Base-by-base conservation (phyloP, 1,140 invertebrate species). In the Amyelois transitella region DNA sequence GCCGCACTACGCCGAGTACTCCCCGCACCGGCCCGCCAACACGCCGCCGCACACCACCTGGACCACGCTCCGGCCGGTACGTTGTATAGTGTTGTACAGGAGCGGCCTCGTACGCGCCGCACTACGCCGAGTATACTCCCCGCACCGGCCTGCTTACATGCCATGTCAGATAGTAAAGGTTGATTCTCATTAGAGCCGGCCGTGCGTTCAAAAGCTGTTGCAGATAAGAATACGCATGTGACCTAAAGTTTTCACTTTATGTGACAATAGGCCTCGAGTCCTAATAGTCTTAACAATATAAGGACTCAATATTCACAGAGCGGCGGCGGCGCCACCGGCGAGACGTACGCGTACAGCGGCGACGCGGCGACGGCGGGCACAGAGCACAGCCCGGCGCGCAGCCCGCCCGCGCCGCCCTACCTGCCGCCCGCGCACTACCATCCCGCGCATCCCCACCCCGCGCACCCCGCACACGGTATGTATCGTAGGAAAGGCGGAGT, bases 361-460 rank as follows among this genome's bases (percentile, higher is more conserved):
- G 82, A 81, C 49, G 61, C 69, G 8, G 49, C 38, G 62, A 38
- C 63, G 28, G 58, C 66, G 25, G 54, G 21, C 38, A 53, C 64
- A 18, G 59, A 55, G 6, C 65, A 58, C 52, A 71, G 72, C 60
- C 77, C 80, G 25, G 69, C 75, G 55, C 79, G 79, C 58, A 75
- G 74, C 6, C 90, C 95, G 94, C 88, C 93, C 94, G 68, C 97
- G 94, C 89, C 96, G 94, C 38, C 96, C 93, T 66, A 95, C 94
- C 24, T 94, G 91, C 86, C 95, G 93, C 61, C 96, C 94, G 8
- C 97, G 96, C 83, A 97, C 95, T 60, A 96, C 96, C 81, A 89
- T 69, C 79, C 79, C 51, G 58, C 75, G 51, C 70, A 77, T 49
- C 62, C 45, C 58, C 74, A 62, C 61, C 65, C 55, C 51, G 51